Conservation (phyloP, 2,888 invertebrate genomes). For the Pristionchus exspectatus region DNA sequence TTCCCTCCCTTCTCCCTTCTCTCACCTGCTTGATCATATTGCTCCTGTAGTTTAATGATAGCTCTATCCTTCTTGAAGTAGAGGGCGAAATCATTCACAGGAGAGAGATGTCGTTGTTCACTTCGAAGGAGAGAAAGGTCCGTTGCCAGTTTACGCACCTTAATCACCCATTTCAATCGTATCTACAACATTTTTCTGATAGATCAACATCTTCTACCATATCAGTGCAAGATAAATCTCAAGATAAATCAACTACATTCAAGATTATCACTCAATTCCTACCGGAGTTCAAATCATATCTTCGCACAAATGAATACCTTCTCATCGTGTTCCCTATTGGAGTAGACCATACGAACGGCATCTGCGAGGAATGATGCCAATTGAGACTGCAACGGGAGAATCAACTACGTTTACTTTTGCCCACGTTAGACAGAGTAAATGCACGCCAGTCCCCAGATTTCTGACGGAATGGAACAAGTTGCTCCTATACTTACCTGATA, state of each 20-base stretch:
- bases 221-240: too few relatives aligned
- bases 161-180: neutral
- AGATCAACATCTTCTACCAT: too few relatives aligned
- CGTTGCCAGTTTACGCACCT: conserved; percentile 25
- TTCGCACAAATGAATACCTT: conserved; percentile 45
- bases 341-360: neutral
- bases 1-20: neutral
- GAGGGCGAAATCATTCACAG: conserved; percentile 53
- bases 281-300: neutral
- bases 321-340: conserved; percentile 42
- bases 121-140: conserved; percentile 2
- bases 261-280: neutral
- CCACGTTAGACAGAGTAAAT: too few relatives aligned
- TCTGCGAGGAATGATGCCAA: conserved; percentile 21
- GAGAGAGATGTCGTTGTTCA: conserved; percentile 49
- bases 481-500: neutral
- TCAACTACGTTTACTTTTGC: neutral
- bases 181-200: neutral
- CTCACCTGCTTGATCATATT: conserved; percentile 53
- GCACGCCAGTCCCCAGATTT: neutral
- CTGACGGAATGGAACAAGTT: neutral
- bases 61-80: conserved; percentile 54
- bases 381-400: neutral
- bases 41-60: conserved; percentile 51
- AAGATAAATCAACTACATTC: too few relatives aligned